Evolutionary conservation across 2,888 invertebrate species (phyloP).

Genomic region (Amaurobius ferox): DNA sequence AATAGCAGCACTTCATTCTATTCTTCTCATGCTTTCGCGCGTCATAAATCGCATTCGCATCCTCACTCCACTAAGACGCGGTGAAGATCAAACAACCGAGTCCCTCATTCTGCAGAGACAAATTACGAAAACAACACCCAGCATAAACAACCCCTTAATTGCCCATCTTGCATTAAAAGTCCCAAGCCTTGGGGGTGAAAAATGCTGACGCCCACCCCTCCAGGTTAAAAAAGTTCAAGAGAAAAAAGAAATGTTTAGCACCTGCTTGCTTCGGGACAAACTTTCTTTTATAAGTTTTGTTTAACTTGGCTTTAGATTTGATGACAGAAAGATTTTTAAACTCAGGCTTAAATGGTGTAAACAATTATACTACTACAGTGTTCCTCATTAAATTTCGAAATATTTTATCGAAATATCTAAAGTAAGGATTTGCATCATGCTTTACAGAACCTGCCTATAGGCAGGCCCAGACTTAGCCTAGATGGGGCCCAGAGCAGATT

Average conservation of each 20-base stretch:
- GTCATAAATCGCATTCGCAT: not conserved
- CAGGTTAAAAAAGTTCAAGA: not conserved
- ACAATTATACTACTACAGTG: no score
- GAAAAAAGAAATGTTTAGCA: not conserved
- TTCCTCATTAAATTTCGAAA: no score
- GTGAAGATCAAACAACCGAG: not conserved
- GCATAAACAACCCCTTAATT: slow-evolving; percentile 6
- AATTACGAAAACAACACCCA: slow-evolving; percentile 13
- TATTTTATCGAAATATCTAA: no score
- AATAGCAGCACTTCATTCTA: slow-evolving; percentile 4
- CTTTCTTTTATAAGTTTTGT: not conserved
- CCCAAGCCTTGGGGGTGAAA: not conserved
- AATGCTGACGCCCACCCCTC: not conserved
- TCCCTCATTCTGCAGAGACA: not conserved
- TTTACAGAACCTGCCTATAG: no score
- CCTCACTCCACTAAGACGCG: not conserved
- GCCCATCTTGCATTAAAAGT: not conserved
- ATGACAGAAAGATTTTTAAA: no score
- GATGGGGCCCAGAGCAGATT: no score
- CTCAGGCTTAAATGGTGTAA: no score
- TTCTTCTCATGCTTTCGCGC: not conserved
- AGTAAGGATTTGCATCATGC: no score
- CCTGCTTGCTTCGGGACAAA: not conserved
- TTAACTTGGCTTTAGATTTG: no score
- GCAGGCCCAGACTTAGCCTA: no score